Conservation (phyloP, 2,797 vertebrate species). For the Pantherophis vulpinus region DNA sequence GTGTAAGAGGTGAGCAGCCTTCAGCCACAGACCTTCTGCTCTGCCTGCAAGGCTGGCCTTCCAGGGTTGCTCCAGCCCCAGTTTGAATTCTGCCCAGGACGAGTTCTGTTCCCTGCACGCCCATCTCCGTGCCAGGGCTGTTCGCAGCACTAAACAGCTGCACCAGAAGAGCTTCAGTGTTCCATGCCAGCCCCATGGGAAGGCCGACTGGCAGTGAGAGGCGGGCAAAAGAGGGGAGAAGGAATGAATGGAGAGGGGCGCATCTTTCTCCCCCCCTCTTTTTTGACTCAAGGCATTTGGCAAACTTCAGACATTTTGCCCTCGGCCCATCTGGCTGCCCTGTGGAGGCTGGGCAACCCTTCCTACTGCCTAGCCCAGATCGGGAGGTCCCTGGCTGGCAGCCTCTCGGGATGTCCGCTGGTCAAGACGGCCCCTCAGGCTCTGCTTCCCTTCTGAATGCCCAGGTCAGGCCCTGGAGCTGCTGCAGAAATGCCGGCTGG, state of each 20-base stretch:
- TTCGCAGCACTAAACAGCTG: too few species aligned
- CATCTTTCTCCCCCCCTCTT: background rate
- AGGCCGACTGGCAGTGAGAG: background rate
- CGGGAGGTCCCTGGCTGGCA: background rate
- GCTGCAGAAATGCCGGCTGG: conserved; percentile 67
- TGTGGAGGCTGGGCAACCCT: background rate
- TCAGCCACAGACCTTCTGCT: background rate
- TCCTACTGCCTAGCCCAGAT: background rate
- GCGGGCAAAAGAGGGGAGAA: fast-evolving
- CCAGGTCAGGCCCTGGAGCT: conserved; percentile 76
- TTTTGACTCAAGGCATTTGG: background rate
- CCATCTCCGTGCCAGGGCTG: background rate
- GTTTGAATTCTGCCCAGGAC: background rate
- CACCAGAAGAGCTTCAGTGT: background rate
- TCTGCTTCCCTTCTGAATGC: conserved; percentile 1
- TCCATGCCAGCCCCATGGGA: background rate
- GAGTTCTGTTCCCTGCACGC: background rate
- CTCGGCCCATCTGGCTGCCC: background rate
- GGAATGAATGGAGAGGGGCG: background rate
- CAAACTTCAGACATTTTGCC: background rate
- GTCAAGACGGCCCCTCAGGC: background rate
- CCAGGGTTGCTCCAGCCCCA: background rate
- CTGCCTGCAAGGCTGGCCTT: background rate
- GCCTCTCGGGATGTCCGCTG: background rate
- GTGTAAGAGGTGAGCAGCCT: too few species aligned